These are phyloP conservation scores for Lottia scabra DNA, from an alignment of 2,888 invertebrate genomes.

Conservation along the genomic window DNA sequence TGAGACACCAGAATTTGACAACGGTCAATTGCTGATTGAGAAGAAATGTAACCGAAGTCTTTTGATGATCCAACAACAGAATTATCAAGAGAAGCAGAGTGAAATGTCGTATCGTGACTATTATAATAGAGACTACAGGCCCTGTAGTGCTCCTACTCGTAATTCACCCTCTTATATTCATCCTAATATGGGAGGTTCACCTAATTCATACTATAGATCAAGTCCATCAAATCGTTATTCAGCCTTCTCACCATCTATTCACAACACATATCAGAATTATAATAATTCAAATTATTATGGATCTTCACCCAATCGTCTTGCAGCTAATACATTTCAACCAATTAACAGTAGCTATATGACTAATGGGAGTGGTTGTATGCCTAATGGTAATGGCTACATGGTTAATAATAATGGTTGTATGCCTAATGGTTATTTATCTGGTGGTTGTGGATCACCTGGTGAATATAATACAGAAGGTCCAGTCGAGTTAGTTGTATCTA, in stretches of 20 bases:
- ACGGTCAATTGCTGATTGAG: background rate
- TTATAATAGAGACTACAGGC: background rate
- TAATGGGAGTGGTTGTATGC: background rate
- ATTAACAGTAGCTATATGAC: background rate
- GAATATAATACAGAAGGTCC: conserved; percentile 27
- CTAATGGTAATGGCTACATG: background rate
- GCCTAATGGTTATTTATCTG: conserved; percentile 7
- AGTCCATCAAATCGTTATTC: background rate
- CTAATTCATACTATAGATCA: background rate
- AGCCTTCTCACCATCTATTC: background rate
- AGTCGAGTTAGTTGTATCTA: conserved; percentile 73
- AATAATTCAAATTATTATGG: background rate
- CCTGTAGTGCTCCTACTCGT: background rate
- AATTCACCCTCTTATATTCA: background rate
- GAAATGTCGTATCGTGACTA: background rate
- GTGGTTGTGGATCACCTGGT: conserved; percentile 14
- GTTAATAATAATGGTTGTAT: background rate
- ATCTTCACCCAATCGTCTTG: background rate
- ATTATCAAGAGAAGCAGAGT: conserved; percentile 41
- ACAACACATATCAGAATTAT: background rate
- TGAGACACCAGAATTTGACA: background rate
- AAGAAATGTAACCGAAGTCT: conserved; percentile 25
- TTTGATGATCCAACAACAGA: conserved; percentile 51
- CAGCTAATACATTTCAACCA: conserved; percentile 16
- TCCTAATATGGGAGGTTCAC: background rate